Base-by-base conservation (phyloP, 1,140 invertebrate genomes). In the Aphaenogaster rudis region DNA sequence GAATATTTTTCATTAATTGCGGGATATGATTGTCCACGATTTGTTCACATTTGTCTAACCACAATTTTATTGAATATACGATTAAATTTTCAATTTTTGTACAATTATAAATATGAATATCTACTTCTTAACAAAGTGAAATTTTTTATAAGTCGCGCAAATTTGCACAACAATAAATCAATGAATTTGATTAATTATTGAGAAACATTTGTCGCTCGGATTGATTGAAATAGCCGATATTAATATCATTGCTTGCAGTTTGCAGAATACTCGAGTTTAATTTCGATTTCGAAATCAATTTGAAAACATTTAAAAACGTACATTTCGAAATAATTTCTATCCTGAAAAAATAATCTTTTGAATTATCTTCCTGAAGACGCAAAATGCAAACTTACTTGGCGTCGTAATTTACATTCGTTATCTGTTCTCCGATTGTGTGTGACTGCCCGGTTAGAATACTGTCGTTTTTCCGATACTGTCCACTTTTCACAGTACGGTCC, bases 361-460 rank as follows among this genome's bases (percentile, higher is more conserved):
- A 57, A 74, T 57, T 39, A 74, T 74, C 39, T n/a, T 33, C 2
- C 17, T 74, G 11, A 50, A 74, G 50, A 50, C 17, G 17, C 17
- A 9, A 39, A 17, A 39, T 74, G 9, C 5, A 74, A 74, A 9
- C 6, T 74, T 50, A 74, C 33, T 74, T 72, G 45, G 67, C 42
- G 42, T 17, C 45, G 45, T 17, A 72, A 33, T 72, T 72, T 72
- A 72, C 45, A 72, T 72, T 72, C 45, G 45, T 72, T 72, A 72
- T 33, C 69, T 50, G 28, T 21, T 57, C 33, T 50, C 0, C 50
- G 17, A 28, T 69, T 69, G 50, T 50, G 50, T 33, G 28, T 39
- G 50, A 54, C 71, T 74, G 28, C 2, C 33, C 50, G 17, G 50
- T 57, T 74, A 74, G 28, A 39, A 74, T 21, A 74, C 33, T 74